A percentile compares a stretch with the other conserved stretches of the same genome.
Conservation (phyloP, 2,797 vertebrate species). For the Chiroxiphia lanceolata region DNA sequence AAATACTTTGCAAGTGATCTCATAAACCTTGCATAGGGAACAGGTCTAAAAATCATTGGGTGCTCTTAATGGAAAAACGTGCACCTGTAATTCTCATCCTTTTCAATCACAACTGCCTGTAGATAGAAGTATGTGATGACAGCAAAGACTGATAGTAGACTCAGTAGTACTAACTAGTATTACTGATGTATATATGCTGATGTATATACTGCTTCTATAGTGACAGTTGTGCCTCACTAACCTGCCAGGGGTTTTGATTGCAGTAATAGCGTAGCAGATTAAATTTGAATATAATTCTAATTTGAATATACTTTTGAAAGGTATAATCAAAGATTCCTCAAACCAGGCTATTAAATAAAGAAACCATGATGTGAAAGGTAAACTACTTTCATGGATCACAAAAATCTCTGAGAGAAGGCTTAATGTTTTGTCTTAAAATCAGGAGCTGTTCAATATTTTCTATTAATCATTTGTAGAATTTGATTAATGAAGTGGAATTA, state of each 20-base stretch:
- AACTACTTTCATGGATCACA: neutral
- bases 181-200: neutral
- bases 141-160: neutral
- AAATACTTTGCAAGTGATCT: neutral
- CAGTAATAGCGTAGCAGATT: neutral
- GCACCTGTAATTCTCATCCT: rapidly evolving
- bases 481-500: neutral
- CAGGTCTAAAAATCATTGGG: neutral
- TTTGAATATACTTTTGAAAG: neutral
- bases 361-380: neutral
- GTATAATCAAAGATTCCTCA: neutral
- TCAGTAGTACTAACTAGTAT: neutral
- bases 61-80: neutral
- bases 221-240: neutral
- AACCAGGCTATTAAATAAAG: neutral
- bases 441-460: neutral
- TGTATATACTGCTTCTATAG: neutral
- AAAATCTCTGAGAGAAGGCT: neutral
- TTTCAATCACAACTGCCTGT: neutral
- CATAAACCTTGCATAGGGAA: neutral
- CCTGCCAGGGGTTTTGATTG: neutral
- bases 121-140: neutral
- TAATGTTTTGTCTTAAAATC: neutral
- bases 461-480: neutral
- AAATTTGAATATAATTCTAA: neutral